Base-by-base conservation (phyloP, 2,797 vertebrate species). In the Zalophus californianus region DNA sequence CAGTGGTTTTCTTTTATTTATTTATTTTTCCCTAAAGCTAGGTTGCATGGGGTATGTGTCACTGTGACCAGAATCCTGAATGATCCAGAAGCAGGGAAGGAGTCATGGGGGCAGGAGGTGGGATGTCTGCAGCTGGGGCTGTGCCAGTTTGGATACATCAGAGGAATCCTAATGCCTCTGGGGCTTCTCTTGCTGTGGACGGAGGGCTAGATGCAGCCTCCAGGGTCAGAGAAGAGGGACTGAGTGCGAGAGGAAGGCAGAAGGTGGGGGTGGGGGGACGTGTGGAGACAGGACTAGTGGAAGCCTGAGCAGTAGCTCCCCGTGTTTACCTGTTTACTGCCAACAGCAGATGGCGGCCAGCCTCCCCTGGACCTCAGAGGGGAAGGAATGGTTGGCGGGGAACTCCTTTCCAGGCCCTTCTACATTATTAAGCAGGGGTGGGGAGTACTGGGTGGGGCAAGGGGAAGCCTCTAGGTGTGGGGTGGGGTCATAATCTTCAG, bases 241-340 rank as follows among this genome's bases (percentile, higher is more conserved):
- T 50, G 29, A 60, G 80, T 50, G 14, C 2, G 2, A 60, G 29
- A n/a, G 23, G 48, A 14, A 85, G n/a, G 72, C 15, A 7, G 41
- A 21, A 48, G 23, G 8, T 11, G 32, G 41, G 21, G 16, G 27
- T 23, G 72, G 23, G 20, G 0, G 29, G 79, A 84, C 94, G 7
- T 4, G 54, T 5, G 78, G 77, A 95, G 68, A 10, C 3, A 72
- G 73, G 86, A 79, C 58, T 95, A 35, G 23, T 48, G 35, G 77
- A 58, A 85, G 78, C 21, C 90, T 93, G 52, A 98, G 96, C 96
- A 97, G 97, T 97, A 98, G 92, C 96, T 98, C 95, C 94, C 86
- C 29, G 16, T 98, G 97, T 98, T 99, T 98, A 98, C 97, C 98
- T 98, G 97, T 98, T 99, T 98, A 98, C 97, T 98, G 98, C 98